These are phyloP conservation scores for Plemyria rubiginata DNA, from an alignment of 2,888 invertebrate genomes.

Conservation along the genomic window DNA sequence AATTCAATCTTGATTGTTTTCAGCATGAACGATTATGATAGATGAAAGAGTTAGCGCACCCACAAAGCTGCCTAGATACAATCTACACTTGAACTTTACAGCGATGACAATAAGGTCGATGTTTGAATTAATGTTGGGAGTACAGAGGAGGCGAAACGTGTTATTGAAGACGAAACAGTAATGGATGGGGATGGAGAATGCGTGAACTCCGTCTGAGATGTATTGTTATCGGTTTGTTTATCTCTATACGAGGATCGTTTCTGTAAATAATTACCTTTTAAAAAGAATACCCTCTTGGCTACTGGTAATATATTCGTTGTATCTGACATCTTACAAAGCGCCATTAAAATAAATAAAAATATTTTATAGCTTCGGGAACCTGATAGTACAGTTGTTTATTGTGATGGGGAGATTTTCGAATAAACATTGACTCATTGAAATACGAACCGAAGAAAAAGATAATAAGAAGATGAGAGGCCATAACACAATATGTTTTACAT, in stretches of 20 bases:
- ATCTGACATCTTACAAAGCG: constrained; percentile 80
- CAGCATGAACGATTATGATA: constrained; percentile 85
- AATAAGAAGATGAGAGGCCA: background rate
- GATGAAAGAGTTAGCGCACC: constrained; percentile 85
- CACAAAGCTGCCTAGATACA: constrained; percentile 64
- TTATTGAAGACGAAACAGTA: constrained; percentile 84
- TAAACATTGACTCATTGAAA: constrained; percentile 28
- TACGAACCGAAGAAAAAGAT: background rate
- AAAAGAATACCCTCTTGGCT: constrained; percentile 77
- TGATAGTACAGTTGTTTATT: constrained; percentile 62
- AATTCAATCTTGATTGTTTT: constrained; percentile 84
- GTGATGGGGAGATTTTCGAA: constrained; percentile 63
- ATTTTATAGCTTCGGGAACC: constrained; percentile 64
- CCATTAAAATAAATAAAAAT: constrained; percentile 77
- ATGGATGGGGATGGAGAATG: constrained; percentile 83
- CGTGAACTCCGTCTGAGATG: constrained; percentile 83
- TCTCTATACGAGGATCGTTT: constrained; percentile 79
- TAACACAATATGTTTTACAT: background rate
- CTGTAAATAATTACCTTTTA: constrained; percentile 82
- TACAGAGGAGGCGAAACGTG: constrained; percentile 67
- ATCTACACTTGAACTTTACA: constrained; percentile 59
- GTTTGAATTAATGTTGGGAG: constrained; percentile 45
- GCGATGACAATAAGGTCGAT: constrained; percentile 55
- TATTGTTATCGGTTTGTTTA: constrained; percentile 83
- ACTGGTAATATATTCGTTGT: constrained; percentile 84